Conservation (phyloP, 2,113 vertebrate genomes). For the Clupea harengus region DNA sequence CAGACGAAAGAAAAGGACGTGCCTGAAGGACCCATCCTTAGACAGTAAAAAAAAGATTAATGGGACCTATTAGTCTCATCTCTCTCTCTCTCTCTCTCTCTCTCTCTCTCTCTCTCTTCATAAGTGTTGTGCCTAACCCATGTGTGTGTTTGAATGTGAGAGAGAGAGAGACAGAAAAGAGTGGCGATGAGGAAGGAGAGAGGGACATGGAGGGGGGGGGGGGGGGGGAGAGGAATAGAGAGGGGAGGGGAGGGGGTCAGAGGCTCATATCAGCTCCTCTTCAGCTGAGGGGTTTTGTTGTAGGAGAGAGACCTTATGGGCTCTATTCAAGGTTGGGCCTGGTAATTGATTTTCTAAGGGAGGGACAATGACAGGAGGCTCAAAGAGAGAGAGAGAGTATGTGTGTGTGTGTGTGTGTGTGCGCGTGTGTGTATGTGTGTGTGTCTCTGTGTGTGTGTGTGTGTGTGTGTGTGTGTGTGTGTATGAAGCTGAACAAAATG, state of each 20-base stretch:
- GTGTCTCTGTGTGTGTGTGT: not conserved
- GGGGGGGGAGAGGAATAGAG: constrained; percentile 28
- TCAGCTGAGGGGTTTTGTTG: constrained; percentile 13
- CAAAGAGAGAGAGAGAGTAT: not conserved
- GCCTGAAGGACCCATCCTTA: not conserved
- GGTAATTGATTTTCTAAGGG: too few relatives aligned
- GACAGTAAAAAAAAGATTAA: constrained; percentile 27
- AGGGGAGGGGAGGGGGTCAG: constrained; percentile 40
- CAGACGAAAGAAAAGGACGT: constrained; percentile 30
- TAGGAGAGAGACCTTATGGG: too few relatives aligned
- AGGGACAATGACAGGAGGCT: too few relatives aligned
- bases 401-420: not conserved
- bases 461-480: not conserved
- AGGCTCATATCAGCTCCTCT: constrained; percentile 45
- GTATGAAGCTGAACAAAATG: too few relatives aligned
- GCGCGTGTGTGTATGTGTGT: not conserved
- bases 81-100: too few relatives aligned
- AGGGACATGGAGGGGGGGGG: not conserved
- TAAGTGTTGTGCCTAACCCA: too few relatives aligned
- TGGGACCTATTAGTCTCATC: constrained; percentile 4
- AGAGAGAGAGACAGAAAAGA: not conserved
- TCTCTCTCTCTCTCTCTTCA: too few relatives aligned
- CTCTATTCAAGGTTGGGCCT: not conserved
- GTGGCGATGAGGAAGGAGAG: not conserved
- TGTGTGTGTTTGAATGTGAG: too few relatives aligned